Evolutionary conservation across 2,113 vertebrate species (phyloP).

Genomic region (Micromys minutus): DNA sequence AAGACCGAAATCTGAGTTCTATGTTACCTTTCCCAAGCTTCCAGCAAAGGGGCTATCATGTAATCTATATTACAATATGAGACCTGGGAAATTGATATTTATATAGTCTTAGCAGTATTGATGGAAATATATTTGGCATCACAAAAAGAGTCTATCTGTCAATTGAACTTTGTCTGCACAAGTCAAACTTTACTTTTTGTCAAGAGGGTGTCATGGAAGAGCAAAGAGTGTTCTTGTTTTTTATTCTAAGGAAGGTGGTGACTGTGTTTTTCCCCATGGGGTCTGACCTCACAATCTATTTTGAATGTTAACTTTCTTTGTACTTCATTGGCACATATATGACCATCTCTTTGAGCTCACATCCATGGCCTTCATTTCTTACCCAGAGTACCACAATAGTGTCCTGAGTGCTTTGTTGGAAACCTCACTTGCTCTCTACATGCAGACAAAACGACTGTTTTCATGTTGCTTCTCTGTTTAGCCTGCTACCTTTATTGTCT

Average conservation of each 20-base stretch:
- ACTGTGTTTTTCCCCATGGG: background rate
- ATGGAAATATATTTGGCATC: background rate
- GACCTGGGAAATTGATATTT: background rate
- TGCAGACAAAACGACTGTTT: background rate
- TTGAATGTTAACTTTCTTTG: conserved; percentile 3
- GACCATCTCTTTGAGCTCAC: background rate
- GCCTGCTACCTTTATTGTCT: background rate
- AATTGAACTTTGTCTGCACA: background rate
- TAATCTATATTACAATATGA: background rate
- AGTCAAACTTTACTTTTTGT: background rate
- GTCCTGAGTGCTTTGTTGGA: background rate
- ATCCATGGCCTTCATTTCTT: background rate
- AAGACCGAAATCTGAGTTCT: background rate
- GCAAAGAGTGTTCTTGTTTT: background rate
- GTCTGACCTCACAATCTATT: background rate
- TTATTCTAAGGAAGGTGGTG: background rate
- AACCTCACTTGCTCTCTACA: background rate
- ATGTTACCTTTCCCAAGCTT: background rate
- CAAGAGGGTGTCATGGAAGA: background rate
- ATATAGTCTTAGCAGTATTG: background rate
- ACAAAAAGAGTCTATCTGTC: background rate
- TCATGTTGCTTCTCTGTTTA: background rate
- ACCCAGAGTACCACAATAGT: background rate
- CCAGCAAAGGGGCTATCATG: background rate
- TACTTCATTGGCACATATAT: background rate